Evolutionary conservation across 2,113 vertebrate species (phyloP), one percentile per base, ranked within the genome.

Genomic region (Pterocles burchelli): DNA sequence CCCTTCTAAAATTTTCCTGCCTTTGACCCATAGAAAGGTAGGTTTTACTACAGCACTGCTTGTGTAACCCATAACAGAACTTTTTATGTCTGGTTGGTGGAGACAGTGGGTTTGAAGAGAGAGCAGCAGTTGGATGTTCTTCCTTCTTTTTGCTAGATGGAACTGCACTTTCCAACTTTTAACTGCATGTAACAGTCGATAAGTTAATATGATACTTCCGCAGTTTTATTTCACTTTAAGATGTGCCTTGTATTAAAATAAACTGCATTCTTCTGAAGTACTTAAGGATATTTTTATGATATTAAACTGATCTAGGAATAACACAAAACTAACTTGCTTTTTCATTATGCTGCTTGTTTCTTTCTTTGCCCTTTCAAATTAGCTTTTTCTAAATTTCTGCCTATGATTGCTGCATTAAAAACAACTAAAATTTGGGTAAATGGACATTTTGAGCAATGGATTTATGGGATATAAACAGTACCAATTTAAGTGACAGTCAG

Each of bases 381-480:
- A 96, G 55, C 85, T 97, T 63, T 97, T 97, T 81, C 88, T 94
- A 94, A 97, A 95, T 90, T 97, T 96, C 95, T 95, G 91, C 96
- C 95, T 91, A 95, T 92, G 93, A 81, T 94, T 97, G 83, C 88
- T 96, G 86, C 98, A 96, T 97, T 89, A 93, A 97, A 96, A 96
- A 90, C 66, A 72, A 96, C 80, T 96, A 92, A 97, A 96, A 97
- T 95, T 65, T 94, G 95, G 95, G 88, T 95, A 81, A 97, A 74
- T 82, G 74, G 84, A 90, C 74, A 86, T 75, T 92, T 96, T 97
- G 97, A 98, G 97, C 98, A 98, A 98, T 98, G 98, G 98, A 98
- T 98, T 97, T 96, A 96, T 98, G 98, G 98, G 98, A 98, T 98
- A 97, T 96, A 93, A 93, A 93, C 31, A 59, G 38, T 82, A 76